Evolutionary conservation across 2,888 invertebrate genomes (phyloP).

Genomic region (Rhorus exstirpatorius): DNA sequence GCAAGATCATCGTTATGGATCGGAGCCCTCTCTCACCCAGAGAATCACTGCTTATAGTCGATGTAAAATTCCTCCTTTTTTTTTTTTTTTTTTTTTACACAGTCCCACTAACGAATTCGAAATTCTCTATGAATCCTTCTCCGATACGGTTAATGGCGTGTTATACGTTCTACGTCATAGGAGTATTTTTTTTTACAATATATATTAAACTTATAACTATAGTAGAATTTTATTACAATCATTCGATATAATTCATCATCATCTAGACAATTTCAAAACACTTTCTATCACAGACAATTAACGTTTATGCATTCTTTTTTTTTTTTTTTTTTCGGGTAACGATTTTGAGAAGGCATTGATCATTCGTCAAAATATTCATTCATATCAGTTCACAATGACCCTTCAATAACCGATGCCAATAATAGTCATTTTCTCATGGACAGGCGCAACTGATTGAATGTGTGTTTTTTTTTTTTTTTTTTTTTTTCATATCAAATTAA

Average conservation of each 20-base stretch:
- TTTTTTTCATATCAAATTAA: slow-evolving; percentile 60
- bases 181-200: slow-evolving; percentile 67
- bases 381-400: slow-evolving; percentile 33
- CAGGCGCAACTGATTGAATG: slow-evolving; percentile 61
- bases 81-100: slow-evolving; percentile 23
- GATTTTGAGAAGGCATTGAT: slow-evolving; percentile 69
- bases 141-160: slow-evolving; percentile 61
- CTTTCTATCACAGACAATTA: slow-evolving; percentile 82
- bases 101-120: slow-evolving; percentile 59
- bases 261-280: slow-evolving; percentile 78
- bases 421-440: slow-evolving; percentile 62
- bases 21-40: slow-evolving; percentile 53
- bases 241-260: slow-evolving; percentile 69
- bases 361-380: slow-evolving; percentile 64
- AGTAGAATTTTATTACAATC: slow-evolving; percentile 73
- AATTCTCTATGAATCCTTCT: slow-evolving; percentile 62
- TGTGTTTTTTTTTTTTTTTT: neutral
- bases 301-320: slow-evolving; percentile 74
- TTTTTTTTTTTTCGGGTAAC: slow-evolving; percentile 66
- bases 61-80: slow-evolving; percentile 53
- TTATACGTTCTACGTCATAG: slow-evolving; percentile 59
- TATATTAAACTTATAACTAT: slow-evolving; percentile 67
- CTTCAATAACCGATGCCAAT: slow-evolving; percentile 59
- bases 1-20: slow-evolving; percentile 54
- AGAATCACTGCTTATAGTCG: slow-evolving; percentile 53